Evolutionary conservation across 2,888 invertebrate species (phyloP), one percentile per base, ranked within the genome.

Genomic region (Eudemis profundana): DNA sequence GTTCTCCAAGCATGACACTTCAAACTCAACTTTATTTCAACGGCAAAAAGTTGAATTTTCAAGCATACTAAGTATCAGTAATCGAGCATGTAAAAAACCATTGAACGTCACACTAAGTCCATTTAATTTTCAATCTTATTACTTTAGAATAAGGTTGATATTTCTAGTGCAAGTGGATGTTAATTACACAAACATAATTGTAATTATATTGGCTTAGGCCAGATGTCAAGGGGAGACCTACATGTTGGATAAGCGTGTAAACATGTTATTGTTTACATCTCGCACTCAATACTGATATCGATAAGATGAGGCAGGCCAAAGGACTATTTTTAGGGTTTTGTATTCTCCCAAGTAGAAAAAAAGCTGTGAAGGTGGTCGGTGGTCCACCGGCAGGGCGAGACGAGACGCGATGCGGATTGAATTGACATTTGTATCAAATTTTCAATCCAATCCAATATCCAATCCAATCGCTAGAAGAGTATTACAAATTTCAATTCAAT

Each of bases 161-260:
- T 47, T n/a, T 1, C 14, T 4, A 15, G 17, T 33, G 19, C 10
- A 21, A 17, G 60, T 14, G 27, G 5, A 36, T 61, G 42, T 61
- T 42, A 61, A 51, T 50, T 49, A 60, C 14, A 27, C 17, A 40
- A 38, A 40, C 17, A 15, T 42, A 40, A 50, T 51, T 51, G 33
- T 38, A 38, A 50, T 40, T 42, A 29, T 36, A 4, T 17, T 61
- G 50, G 42, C 51, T 61, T 44, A 19, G 61, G 42, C 7, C 21
- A 49, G 49, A 33, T 61, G 61, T 61, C 61, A 61, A 61, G 61
- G 61, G 12, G 21, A 51, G 44, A n/a, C 56, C 56, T 56, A 56
- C 42, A 56, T n/a, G n/a, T 56, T n/a, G 10, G 27, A 27, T 38
- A 4, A 17, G 23, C 14, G 14, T 36, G 36, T 61, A 61, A 61